Conservation (phyloP, 2,888 invertebrate genomes). For the Melieria omissa region DNA sequence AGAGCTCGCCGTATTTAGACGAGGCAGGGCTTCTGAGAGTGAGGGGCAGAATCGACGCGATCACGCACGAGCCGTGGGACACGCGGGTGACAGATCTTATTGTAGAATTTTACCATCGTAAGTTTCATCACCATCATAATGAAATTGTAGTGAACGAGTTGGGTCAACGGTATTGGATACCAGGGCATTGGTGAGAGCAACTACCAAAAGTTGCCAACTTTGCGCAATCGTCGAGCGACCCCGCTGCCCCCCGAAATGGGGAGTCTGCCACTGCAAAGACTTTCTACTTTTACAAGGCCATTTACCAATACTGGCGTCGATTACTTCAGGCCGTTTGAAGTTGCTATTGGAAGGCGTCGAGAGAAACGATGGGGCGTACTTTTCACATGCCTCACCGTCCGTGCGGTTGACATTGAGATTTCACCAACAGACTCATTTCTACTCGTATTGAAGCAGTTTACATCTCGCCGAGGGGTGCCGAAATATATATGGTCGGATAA, state of each 20-base stretch:
- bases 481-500: slow-evolving; percentile 9
- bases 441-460: slow-evolving; percentile 35
- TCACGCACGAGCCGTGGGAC: too few species aligned
- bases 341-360: neutral
- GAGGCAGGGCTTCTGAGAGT: neutral
- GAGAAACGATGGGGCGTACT: neutral
- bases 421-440: slow-evolving; percentile 34
- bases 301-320: slow-evolving; percentile 1
- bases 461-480: slow-evolving; percentile 32
- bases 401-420: slow-evolving; percentile 35
- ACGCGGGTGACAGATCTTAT: neutral
- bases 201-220: neutral
- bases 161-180: neutral
- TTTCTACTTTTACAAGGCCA: neutral
- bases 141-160: slow-evolving; percentile 3
- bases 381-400: slow-evolving; percentile 15
- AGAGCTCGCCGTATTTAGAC: neutral
- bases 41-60: neutral
- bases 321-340: slow-evolving; percentile 1
- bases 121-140: slow-evolving; percentile 6
- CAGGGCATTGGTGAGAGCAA: neutral
- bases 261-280: neutral
- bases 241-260: slow-evolving; percentile 5
- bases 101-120: neutral
- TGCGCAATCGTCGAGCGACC: neutral